Conservation (phyloP, 2,888 invertebrate genomes). For the Oeneis ivallda region DNA sequence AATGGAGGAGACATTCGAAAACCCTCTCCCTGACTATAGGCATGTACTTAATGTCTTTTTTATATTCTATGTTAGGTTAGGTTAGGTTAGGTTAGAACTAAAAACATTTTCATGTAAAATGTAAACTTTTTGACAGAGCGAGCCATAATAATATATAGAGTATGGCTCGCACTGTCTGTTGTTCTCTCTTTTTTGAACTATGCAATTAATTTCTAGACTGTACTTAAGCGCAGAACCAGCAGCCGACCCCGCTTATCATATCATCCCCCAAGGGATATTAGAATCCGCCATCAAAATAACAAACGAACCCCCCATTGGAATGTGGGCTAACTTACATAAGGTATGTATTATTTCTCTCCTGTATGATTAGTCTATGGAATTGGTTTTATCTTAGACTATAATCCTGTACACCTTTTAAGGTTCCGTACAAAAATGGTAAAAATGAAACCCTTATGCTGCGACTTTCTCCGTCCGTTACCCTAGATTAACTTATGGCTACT, state of each 20-base stretch:
- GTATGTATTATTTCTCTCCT: constrained; percentile 43
- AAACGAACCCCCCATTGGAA: constrained; percentile 97
- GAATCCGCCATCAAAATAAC: constrained; percentile 97
- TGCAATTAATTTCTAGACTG: constrained; percentile 74
- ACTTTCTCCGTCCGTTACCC: too few species aligned
- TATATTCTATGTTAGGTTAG: too few species aligned
- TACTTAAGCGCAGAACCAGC: constrained; percentile 95
- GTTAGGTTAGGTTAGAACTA: too few species aligned
- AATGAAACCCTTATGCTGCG: too few species aligned
- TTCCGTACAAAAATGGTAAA: too few species aligned
- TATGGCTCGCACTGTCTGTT: too few species aligned
- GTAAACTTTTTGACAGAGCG: too few species aligned
- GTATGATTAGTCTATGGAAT: background rate
- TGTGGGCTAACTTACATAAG: constrained; percentile 96
- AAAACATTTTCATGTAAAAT: too few species aligned
- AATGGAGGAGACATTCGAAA: constrained; percentile 90
- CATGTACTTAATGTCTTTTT: constrained; percentile 36
- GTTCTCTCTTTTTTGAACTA: constrained; percentile 46
- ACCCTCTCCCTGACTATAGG: constrained; percentile 84
- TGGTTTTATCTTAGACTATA: background rate
- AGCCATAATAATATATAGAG: too few species aligned
- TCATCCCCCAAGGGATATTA: constrained; percentile 92
- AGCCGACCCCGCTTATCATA: constrained; percentile 83
- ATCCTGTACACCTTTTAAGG: too few species aligned
- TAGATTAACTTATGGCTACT: too few species aligned